Evolutionary conservation across 2,113 vertebrate genomes (phyloP), one percentile per base, ranked within the genome.

Genomic region (Etia nguti): DNA sequence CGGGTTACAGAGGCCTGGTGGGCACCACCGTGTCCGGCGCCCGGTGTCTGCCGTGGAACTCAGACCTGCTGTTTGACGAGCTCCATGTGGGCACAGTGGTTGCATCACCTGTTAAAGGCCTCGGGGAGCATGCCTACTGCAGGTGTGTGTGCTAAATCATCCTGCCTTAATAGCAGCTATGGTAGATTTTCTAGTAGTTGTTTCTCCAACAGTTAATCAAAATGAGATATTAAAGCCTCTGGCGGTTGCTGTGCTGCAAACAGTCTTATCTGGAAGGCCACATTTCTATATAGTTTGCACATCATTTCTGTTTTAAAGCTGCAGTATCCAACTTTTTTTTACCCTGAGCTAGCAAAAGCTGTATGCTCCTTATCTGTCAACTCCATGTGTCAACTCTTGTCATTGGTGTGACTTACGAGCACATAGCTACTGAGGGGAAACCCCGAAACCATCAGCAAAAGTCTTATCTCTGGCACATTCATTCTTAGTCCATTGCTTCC

Each of bases 121-220:
- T 99, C 20, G 98, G 98, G 18, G 96, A 97, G 0, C 97, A 98
- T 6, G 83, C 97, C 43, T 98, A 94, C 95, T 99, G 98, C 97
- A 98, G 98, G 98, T 98, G 86, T 94, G 97, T 73, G 41, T 85
- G 85, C 38, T 65, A 15, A 75, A 50, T 79, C 31, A 8, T 79
- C 16, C 83, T 36, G 79, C 50, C 46, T 52, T 77, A n/a, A n/a
- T n/a, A 50, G 73, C 46, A 52, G 73, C 73, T 52, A 77, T 31
- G 48, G 26, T 60, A 31, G 48, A 50, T 59, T 46, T 68, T 85
- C n/a, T 54, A 24, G 11, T 43, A 48, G 56, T 31, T 1, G 9
- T 75, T 75, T 11, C 73, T 34, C 10, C 46, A 77, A 34, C 73
- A 13, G 46, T 52, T 34, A 59, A 10, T 22, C 41, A 26, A 50